Evolutionary conservation across 2,797 vertebrate genomes (phyloP), one percentile per base, ranked within the genome.

Genomic region (Philypnodon macrostomus): DNA sequence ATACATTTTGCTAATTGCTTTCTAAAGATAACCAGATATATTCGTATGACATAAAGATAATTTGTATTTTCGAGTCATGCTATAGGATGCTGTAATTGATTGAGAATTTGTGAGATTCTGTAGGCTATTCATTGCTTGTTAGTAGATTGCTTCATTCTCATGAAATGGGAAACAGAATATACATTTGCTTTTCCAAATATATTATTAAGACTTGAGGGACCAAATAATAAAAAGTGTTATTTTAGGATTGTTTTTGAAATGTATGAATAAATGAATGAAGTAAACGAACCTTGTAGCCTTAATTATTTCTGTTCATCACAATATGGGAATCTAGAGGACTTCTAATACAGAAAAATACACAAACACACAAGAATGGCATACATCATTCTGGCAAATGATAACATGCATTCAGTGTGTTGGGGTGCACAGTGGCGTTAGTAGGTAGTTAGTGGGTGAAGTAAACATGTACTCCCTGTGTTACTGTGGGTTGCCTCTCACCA

Each of bases 231-330:
- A 74, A 84, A 66, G 65, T 78, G 76, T 85, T 87, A 84, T 81
- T 87, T 87, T 88, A 75, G 63, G 75, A 68, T 82, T 79, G 73
- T 83, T 89, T n/a, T 87, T 86, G 54, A 77, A 87, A 84, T 81
- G 80, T 85, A 83, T 87, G 80, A 91, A 91, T 91, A 90, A 91
- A 90, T 51, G 65, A 89, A 85, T 83, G 58, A 88, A 81, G 55
- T 53, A 65, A 76, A 74, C 42, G 71, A 46, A 49, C 50, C 3
- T 36, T 48, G 41, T 23, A 44, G 26, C 39, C 63, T 44, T 53
- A 15, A 16, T 68, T 47, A 64, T 80, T 79, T 50, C 32, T 63
- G 31, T 51, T 54, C 50, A 57, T 71, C 21, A 54, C 38, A 18
- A 34, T 11, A 16, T 73, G 63, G 53, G 59, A 71, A 73, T 13